Evolutionary conservation across 1,140 invertebrate genomes (phyloP).

Genomic region (Capitella teleta): DNA sequence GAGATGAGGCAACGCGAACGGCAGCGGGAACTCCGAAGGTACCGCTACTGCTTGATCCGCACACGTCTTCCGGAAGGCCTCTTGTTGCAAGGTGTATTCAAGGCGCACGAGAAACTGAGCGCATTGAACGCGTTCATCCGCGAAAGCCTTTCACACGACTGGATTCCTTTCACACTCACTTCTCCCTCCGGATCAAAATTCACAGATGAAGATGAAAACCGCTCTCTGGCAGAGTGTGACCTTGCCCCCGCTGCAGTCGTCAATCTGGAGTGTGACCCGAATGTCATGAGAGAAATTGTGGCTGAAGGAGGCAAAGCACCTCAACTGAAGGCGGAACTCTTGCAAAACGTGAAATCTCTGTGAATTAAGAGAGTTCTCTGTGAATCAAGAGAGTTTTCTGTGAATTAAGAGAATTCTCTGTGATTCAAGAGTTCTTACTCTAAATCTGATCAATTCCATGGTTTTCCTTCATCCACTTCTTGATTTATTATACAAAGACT

Average conservation of each 20-base stretch:
- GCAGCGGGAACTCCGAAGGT: constrained; percentile 61
- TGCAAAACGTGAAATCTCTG: too few species aligned
- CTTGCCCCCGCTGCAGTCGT: constrained; percentile 37
- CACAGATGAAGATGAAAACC: constrained; percentile 24
- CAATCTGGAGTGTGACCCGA: constrained; percentile 32
- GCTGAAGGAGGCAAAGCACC: constrained; percentile 25
- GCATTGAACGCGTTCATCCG: constrained; percentile 25
- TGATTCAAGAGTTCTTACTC: too few species aligned
- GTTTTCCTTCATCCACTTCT: too few species aligned
- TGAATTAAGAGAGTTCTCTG: too few species aligned
- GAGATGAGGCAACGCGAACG: constrained; percentile 84
- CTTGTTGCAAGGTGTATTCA: constrained; percentile 35
- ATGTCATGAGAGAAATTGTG: constrained; percentile 23
- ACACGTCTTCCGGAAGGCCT: constrained; percentile 69
- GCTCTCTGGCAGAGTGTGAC: constrained; percentile 30
- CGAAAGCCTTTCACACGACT: constrained; percentile 29
- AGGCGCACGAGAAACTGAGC: constrained; percentile 27
- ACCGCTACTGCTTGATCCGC: constrained; percentile 71
- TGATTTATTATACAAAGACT: too few species aligned
- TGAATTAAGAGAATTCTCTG: too few species aligned
- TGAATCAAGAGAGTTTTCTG: too few species aligned
- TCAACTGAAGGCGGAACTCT: too few species aligned
- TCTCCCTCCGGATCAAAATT: constrained; percentile 20
- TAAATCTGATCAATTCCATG: too few species aligned
- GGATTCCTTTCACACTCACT: constrained; percentile 34